Evolutionary conservation across 2,888 invertebrate species (phyloP), one percentile per base, ranked within the genome.

Genomic region (Adelphocoris suturalis): DNA sequence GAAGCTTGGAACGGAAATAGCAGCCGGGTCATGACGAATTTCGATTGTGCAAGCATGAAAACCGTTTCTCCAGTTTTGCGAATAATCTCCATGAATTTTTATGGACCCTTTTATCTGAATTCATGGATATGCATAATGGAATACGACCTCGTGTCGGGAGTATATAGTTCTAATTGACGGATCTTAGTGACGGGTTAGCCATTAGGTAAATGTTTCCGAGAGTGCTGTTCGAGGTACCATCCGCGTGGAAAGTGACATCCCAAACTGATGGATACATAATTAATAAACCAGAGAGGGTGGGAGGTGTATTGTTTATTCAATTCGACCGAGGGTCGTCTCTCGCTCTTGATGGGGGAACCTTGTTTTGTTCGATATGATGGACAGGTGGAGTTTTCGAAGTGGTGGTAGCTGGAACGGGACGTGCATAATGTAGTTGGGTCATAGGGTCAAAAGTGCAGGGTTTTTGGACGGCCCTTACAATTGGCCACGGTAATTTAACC

Each of bases 331-430:
- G 78, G 37, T 47, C 4, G 78, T 16, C 46, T 47, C 47, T 75
- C 75, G 75, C 68, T 68, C 78, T 19, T 80, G 78, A 80, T 80
- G 78, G 78, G 19, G 78, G 78, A 80, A 47, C 19, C 78, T 80
- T 80, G 78, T 80, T 80, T 47, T 37, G 78, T 80, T 47, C 46
- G 78, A 80, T 80, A 80, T 80, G 78, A 80, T 80, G 78, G 78
- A 80, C 78, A 80, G 78, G 46, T 80, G 78, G 78, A 80, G 78
- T 37, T 80, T 37, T 16, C 46, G 47, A 80, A 76, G 27, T 27
- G 76, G 37, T 27, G 13, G 76, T 1, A 37, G 76, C 46, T 0
- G 14, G 12, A n/a, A 46, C 13, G 47, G 78, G 46, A n/a, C n/a
- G 4, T 80, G 78, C 78, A 80, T 80, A 80, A 80, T 80, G 27